These are phyloP conservation scores for Danio tinwini DNA, from an alignment of 2,797 vertebrate species.

Conservation along the genomic window DNA sequence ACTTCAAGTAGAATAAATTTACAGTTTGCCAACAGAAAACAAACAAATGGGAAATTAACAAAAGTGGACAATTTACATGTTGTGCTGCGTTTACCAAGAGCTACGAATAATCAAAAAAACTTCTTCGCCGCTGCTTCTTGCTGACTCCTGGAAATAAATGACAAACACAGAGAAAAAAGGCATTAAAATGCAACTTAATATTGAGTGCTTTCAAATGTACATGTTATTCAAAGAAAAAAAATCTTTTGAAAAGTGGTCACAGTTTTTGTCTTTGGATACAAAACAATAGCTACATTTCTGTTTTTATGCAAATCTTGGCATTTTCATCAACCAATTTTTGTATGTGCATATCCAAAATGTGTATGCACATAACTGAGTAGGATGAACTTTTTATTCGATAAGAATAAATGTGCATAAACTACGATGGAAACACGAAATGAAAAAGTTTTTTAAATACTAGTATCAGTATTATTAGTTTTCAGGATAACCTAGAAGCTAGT, in stretches of 20 bases:
- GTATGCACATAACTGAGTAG: no score
- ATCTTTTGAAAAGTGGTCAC: background rate
- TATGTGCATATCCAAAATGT: no score
- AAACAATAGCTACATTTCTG: no score
- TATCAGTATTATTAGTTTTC: no score
- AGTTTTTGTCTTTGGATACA: no score
- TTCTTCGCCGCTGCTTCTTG: slow-evolving; percentile 99
- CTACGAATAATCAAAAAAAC: slow-evolving; percentile 92
- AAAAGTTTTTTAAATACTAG: no score
- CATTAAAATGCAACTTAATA: background rate
- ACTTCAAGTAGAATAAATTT: slow-evolving; percentile 87
- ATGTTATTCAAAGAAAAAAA: background rate
- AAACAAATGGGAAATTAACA: slow-evolving; percentile 63
- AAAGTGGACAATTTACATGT: slow-evolving; percentile 78
- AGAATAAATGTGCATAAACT: no score
- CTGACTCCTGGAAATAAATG: slow-evolving; percentile 83
- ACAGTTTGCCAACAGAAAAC: slow-evolving; percentile 79
- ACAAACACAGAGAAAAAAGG: slow-evolving; percentile 44
- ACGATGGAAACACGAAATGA: no score
- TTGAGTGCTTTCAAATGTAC: background rate
- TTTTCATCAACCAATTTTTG: no score
- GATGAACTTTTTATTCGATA: no score
- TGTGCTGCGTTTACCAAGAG: slow-evolving; percentile 68
- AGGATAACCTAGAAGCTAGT: no score
- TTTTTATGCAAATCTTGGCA: no score